Base-by-base conservation (phyloP, 2,113 vertebrate genomes). In the Enhydra lutris region DNA sequence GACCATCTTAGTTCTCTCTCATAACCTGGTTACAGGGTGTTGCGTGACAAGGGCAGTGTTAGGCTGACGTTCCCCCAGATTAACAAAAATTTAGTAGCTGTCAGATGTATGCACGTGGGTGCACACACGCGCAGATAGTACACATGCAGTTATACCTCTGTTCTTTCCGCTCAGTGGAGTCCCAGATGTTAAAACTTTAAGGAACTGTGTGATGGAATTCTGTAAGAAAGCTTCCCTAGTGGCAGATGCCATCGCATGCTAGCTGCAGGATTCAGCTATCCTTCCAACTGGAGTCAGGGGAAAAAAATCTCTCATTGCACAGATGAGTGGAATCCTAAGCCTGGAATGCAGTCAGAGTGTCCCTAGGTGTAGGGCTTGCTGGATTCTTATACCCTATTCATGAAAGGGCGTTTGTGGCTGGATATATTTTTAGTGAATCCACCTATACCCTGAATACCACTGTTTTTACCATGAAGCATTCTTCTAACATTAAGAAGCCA, bases 341-440 rank as follows among this genome's bases (percentile, higher is more conserved):
- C 18, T n/a, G 13, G 36, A 69, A 14, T 24, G 18, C 26, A 63
- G 21, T 36, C 31, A 26, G 82, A 94, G 36, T 59, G 11, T 74
- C 34, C 45, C 1, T 20, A 73, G 11, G 29, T 57, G 0, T 2
- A 73, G 12, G 7, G 0, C 17, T 14, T 9, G 17, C 61, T 63
- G 42, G 8, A 42, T 82, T n/a, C 79, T 47, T 71, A 29, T n/a
- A 4, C 7, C 11, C 34, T 63, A 0, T 45, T 87, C 34, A 50
- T 9, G 3, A 21, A 55, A 9, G 20, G 18, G 23, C 21, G 3
- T n/a, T 67, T 23, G 21, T 31, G 12, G 42, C 52, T 52, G 36
- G 2, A 69, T 34, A 36, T 20, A 45, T 34, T 59, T 91, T 42
- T 59, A 63, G 20, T 2, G 0, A 57, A 47, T 55, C 24, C 69